Base-by-base conservation (phyloP, 2,113 vertebrate genomes). In the Leucosticte australis region DNA sequence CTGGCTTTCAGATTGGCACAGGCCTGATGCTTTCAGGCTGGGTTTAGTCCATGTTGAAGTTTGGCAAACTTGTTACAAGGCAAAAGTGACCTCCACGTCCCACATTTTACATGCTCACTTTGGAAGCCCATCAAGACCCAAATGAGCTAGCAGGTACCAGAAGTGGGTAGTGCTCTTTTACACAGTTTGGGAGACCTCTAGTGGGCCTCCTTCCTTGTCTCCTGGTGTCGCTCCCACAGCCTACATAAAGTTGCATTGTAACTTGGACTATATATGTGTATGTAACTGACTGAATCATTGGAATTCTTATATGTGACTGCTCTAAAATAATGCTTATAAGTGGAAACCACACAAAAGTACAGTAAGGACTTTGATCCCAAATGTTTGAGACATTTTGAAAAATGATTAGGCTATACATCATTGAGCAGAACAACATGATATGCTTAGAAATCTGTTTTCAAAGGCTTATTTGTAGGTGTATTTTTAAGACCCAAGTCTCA, bases 101-200 rank as follows among this genome's bases (percentile, higher is more conserved):
- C 13, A 37, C 19, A 60, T 82, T 41, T 79, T 31, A 37, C 11
- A 3, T 21, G 33, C 39, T 67, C 42, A 31, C 60, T 90, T 81
- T 53, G 79, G 75, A 92, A 90, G 52, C 15, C 52, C 52, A 50
- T 62, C 42, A n/a, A 80, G 68, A 77, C 33, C 33, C 47, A 86
- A 44, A 31, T 14, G 42, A 83, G 21, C 31, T 35, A 49, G 31
- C 37, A 77, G 37, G 68, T 76, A 62, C n/a, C 53, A 28, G n/a
- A 86, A 86, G 42, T 33, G 33, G 30, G 44, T 24, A 74, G 85
- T 11, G 10, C 8, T 76, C 22, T 79, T 80, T 57, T 7, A 76
- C 62, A 76, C 55, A 90, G 70, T 95, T 83, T 83, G 94, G 68
- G 96, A 89, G 85, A 97, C 90, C 92, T 90, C 90, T 94, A 90